These are phyloP conservation scores for Spilogale gracilis DNA, from an alignment of 2,113 vertebrate genomes.

Conservation along the genomic window DNA sequence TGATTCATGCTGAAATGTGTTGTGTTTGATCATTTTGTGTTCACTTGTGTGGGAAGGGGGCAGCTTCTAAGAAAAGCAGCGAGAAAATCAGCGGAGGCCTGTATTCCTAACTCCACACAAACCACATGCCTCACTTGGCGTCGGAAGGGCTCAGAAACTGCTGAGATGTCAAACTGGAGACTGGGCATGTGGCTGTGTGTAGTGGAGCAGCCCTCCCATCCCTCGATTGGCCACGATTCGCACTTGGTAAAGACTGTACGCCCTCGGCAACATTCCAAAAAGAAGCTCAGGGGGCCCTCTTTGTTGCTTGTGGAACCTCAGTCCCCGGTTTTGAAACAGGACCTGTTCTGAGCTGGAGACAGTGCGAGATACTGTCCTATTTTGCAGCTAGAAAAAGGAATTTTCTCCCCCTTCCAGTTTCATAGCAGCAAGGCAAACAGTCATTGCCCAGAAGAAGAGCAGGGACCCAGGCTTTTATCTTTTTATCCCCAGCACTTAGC, in stretches of 20 bases:
- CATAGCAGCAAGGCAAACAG: neutral
- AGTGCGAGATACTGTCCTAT: neutral
- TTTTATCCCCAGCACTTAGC: neutral
- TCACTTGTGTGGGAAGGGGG: neutral
- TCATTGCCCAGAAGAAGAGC: neutral
- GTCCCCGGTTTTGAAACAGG: neutral
- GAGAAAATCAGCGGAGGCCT: conserved; percentile 33
- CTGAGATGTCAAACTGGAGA: conserved; percentile 48
- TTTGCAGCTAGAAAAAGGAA: neutral
- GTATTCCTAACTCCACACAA: conserved; percentile 56
- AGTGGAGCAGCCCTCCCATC: conserved; percentile 47
- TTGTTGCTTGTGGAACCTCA: neutral
- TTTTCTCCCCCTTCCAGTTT: neutral
- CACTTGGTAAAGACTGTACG: neutral
- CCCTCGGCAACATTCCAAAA: conserved; percentile 63
- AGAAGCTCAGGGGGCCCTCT: neutral
- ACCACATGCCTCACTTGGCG: conserved; percentile 62
- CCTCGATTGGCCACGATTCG: neutral
- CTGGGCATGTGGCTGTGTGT: neutral
- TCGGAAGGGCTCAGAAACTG: conserved; percentile 4
- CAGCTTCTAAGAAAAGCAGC: conserved; percentile 58
- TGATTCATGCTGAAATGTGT: neutral
- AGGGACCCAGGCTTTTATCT: neutral
- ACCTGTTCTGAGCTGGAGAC: neutral
- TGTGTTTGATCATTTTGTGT: conserved; percentile 29